Evolutionary conservation across 2,113 vertebrate genomes (phyloP).

Genomic region (Corydoras sp.): DNA sequence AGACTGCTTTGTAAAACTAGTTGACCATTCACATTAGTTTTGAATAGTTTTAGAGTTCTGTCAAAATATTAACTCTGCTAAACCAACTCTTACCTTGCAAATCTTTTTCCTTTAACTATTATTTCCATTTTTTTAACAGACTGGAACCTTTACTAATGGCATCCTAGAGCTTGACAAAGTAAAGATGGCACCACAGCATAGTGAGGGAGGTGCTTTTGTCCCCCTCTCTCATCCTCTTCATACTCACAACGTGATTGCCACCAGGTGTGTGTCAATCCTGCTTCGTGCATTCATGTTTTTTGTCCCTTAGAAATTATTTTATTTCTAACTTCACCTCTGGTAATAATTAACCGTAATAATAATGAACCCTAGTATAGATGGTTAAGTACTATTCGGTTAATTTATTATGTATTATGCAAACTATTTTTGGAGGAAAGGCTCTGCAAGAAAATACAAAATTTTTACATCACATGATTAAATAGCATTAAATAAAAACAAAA

Average conservation of each 20-base stretch:
- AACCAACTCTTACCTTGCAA: not conserved
- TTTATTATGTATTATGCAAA: too few species aligned
- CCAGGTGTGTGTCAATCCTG: constrained; percentile 63
- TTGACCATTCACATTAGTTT: not conserved
- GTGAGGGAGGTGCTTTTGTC: constrained; percentile 50
- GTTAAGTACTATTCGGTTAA: too few species aligned
- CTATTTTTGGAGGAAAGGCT: too few species aligned
- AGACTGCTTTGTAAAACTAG: too few species aligned
- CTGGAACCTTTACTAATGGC: constrained; percentile 70
- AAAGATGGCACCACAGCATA: constrained; percentile 57
- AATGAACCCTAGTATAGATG: too few species aligned
- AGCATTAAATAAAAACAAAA: too few species aligned
- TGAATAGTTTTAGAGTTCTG: not conserved
- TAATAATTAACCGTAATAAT: too few species aligned
- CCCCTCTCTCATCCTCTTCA: constrained; percentile 58
- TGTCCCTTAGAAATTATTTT: too few species aligned
- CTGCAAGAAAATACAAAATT: too few species aligned
- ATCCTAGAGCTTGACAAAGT: constrained; percentile 65
- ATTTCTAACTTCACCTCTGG: too few species aligned
- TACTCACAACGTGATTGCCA: constrained; percentile 57
- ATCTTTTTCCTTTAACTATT: not conserved
- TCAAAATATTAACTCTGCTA: not conserved
- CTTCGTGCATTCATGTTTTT: not conserved
- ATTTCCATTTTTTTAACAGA: constrained; percentile 59
- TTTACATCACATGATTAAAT: too few species aligned